Evolutionary conservation across 2,797 vertebrate species (phyloP), one percentile per base, ranked within the genome.

Genomic region (Coracias cyanogaster): DNA sequence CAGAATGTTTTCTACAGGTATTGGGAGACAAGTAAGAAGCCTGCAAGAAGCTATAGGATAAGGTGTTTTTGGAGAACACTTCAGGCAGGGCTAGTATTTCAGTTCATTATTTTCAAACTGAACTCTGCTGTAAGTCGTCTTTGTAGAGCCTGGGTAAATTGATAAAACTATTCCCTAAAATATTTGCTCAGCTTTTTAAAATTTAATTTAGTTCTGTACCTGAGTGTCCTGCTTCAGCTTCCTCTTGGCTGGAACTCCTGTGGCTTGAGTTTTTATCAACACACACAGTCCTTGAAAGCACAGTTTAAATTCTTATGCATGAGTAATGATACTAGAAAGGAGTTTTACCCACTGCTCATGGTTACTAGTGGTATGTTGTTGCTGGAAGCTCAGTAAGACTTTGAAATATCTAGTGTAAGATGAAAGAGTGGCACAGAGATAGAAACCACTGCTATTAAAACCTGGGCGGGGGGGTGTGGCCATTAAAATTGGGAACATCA

Each of bases 121-220:
- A 73, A 52, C 90, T 86, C 35, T 72, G 9, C 49, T 83, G 74
- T 77, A 90, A 67, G 76, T 85, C 67, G 62, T 86, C 64, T 84
- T 80, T 57, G 60, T 71, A 64, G 26, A 86, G 37, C 16, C 66
- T 82, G 55, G 8, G 10, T 64, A 93, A 84, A 73, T 80, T 90
- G 61, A 64, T 93, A 58, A 82, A 84, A 52, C 31, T 87, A 25
- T 74, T 92, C 55, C 64, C 49, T 67, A 41, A 94, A 90, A 80
- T 74, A 90, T 74, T 77, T 90, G 28, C 74, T 96, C 83, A 85
- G 74, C 48, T n/a, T 73, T 89, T 91, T 86, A 4, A n/a, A 94
- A 88, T 66, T 79, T 7, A 93, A 69, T 96, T 91, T 85, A 72
- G 20, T 82, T 95, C 72, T 89, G 58, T 43, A 93, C 77, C 73